phyloP scores from a whole-genome alignment of 2,888 invertebrate species.

The Tipula vernalis region DNA sequence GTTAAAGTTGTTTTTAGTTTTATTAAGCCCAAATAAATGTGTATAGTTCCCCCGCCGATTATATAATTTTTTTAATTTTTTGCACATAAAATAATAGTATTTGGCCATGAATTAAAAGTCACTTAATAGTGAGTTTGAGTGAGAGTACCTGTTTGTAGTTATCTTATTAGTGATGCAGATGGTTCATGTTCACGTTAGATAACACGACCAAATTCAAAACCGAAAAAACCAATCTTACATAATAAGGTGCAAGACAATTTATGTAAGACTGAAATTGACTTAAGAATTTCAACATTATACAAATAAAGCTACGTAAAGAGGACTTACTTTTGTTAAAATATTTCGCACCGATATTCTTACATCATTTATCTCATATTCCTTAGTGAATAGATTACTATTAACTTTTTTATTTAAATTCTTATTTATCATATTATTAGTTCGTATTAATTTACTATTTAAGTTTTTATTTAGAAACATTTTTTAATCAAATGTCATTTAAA shows the following conservation, averaged over 20 bases:
- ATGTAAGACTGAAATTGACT: not conserved
- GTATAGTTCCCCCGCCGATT: too few species aligned
- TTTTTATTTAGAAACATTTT: constrained; percentile 8
- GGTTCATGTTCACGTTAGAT: too few species aligned
- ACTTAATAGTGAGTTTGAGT: too few species aligned
- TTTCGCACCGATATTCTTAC: constrained; percentile 38
- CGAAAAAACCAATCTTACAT: not conserved
- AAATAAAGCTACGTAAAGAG: not conserved
- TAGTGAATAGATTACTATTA: constrained; percentile 24
- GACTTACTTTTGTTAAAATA: constrained; percentile 33
- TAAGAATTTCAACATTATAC: not conserved
- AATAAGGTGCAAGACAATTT: not conserved
- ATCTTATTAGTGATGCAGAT: too few species aligned
- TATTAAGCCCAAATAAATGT: too few species aligned
- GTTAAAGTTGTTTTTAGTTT: too few species aligned
- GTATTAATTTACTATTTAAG: not conserved
- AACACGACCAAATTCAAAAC: too few species aligned
- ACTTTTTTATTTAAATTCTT: not conserved
- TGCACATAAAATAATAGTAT: too few species aligned
- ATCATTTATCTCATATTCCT: constrained; percentile 42
- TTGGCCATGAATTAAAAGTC: too few species aligned
- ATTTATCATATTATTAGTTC: constrained; percentile 5
- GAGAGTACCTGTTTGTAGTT: too few species aligned
- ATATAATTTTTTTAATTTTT: too few species aligned
- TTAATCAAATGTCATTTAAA: not conserved